These are phyloP conservation scores for Syrmaticus mikado DNA, from an alignment of 2,113 vertebrate species.

Conservation along the genomic window DNA sequence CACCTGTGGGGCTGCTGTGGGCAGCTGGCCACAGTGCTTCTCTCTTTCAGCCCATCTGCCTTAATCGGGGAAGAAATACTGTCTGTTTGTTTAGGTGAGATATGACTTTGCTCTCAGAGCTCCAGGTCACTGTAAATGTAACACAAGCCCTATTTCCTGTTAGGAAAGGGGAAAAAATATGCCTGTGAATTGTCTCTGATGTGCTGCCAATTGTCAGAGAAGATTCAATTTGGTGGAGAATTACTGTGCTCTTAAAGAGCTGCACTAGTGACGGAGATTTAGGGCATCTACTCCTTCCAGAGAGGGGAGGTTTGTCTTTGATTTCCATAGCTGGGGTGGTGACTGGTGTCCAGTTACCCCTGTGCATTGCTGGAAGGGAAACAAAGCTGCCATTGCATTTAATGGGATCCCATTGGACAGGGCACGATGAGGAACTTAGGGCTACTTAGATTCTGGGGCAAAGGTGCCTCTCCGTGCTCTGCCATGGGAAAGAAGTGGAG, in stretches of 20 bases:
- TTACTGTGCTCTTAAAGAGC: conserved; percentile 51
- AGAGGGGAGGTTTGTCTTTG: conserved; percentile 37
- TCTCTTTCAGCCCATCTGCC: conserved; percentile 28
- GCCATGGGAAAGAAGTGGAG: not conserved
- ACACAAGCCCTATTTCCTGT: conserved; percentile 70
- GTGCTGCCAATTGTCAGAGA: conserved; percentile 73
- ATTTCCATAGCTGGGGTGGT: not conserved
- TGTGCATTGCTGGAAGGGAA: fast-evolving
- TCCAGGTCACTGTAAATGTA: conserved; percentile 75
- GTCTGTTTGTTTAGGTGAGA: conserved; percentile 77
- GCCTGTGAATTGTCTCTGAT: conserved; percentile 71
- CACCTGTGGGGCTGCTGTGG: not conserved
- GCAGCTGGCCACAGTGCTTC: not conserved
- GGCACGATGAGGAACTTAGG: not conserved
- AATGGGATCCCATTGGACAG: fast-evolving
- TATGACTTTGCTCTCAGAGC: conserved; percentile 68
- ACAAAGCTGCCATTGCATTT: not conserved
- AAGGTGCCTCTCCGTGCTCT: not conserved
- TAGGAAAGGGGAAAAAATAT: conserved; percentile 69
- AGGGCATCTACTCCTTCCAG: conserved; percentile 54
- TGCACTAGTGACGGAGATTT: conserved; percentile 41
- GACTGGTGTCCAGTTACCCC: not conserved
- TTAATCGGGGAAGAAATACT: conserved; percentile 61
- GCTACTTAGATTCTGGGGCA: not conserved
- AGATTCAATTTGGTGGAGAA: conserved; percentile 70